Conservation (phyloP, 1,140 invertebrate genomes). For the Penaeus japonicus region DNA sequence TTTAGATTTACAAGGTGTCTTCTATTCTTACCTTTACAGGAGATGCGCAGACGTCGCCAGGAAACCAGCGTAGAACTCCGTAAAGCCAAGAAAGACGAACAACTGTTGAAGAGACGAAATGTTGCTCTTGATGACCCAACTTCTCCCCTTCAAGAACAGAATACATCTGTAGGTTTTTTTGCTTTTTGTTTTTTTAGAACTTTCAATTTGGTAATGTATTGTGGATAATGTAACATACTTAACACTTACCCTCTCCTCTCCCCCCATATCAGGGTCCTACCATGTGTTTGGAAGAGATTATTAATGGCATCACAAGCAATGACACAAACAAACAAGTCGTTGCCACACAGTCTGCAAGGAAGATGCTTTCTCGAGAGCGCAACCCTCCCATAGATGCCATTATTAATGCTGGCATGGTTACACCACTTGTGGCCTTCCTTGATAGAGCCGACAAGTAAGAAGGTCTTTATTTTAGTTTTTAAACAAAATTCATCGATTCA, state of each 20-base stretch:
- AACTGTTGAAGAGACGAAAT: constrained; percentile 92
- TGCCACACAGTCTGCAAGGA: constrained; percentile 81
- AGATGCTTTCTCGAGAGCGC: constrained; percentile 88
- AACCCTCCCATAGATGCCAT: constrained; percentile 94
- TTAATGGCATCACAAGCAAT: constrained; percentile 69
- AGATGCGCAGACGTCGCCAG: constrained; percentile 84
- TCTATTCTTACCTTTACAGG: constrained; percentile 67
- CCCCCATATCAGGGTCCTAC: constrained; percentile 13
- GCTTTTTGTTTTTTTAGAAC: not conserved
- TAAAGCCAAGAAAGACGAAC: constrained; percentile 94
- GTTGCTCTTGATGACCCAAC: constrained; percentile 71
- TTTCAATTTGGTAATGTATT: not conserved
- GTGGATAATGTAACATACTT: not conserved
- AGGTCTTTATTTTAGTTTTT: not conserved
- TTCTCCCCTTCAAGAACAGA: constrained; percentile 66
- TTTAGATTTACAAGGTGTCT: not conserved
- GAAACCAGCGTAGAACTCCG: constrained; percentile 89
- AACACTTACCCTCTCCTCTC: not conserved
- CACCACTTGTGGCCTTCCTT: constrained; percentile 63
- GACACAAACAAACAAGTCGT: constrained; percentile 72
- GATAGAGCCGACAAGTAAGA: constrained; percentile 54
- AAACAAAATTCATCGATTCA: too few relatives aligned
- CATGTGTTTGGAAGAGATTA: constrained; percentile 61
- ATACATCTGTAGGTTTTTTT: constrained; percentile 28
- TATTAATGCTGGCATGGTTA: constrained; percentile 87